Evolutionary conservation across 2,113 vertebrate species (phyloP).

Genomic region (Gymnogyps californianus): DNA sequence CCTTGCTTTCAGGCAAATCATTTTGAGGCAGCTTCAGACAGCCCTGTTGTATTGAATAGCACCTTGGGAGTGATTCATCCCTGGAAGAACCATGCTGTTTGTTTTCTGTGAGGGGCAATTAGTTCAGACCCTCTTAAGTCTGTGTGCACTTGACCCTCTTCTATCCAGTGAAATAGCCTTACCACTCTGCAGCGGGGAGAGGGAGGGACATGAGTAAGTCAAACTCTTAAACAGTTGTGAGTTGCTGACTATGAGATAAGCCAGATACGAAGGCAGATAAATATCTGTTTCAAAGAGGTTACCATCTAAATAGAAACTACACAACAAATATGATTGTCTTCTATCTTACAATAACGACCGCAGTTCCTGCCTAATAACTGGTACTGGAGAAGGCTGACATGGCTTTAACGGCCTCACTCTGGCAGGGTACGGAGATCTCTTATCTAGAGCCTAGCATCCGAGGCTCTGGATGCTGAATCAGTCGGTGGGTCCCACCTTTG

Average conservation of each 20-base stretch:
- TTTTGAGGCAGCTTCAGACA: neutral
- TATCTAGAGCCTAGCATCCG: neutral
- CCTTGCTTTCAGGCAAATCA: neutral
- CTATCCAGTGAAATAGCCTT: neutral
- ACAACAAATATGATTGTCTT: neutral
- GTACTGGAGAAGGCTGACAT: neutral
- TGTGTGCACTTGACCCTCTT: neutral
- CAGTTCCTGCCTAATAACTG: neutral
- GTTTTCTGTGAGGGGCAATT: neutral
- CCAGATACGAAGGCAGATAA: slow-evolving; percentile 41
- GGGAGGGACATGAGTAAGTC: neutral
- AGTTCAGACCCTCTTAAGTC: neutral
- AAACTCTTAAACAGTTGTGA: neutral
- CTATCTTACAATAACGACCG: neutral
- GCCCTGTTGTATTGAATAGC: neutral
- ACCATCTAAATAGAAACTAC: neutral
- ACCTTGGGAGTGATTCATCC: neutral
- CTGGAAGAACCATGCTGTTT: neutral
- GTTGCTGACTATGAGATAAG: slow-evolving; percentile 22
- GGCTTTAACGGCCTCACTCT: neutral
- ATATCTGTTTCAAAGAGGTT: slow-evolving; percentile 20
- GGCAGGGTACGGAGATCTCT: neutral
- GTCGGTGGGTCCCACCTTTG: neutral
- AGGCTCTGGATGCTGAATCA: neutral
- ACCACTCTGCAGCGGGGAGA: neutral